Conservation (phyloP, 2,888 invertebrate genomes). For the Proisotoma minuta region DNA sequence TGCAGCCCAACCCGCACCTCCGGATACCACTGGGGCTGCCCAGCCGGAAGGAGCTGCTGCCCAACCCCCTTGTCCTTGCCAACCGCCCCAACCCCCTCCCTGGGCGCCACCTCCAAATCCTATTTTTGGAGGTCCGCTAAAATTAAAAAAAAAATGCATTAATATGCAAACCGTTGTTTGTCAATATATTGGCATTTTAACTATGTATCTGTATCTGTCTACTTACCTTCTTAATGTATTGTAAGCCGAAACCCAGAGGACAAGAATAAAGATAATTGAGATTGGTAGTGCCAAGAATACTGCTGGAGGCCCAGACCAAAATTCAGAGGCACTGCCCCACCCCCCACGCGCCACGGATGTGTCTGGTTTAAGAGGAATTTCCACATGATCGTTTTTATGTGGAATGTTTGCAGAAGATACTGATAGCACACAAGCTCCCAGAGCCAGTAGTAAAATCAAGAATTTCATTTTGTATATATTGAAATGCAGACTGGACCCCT, state of each 20-base stretch:
- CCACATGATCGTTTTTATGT: neutral
- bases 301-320: conserved; percentile 28
- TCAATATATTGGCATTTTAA: too few species aligned
- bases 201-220: too few species aligned
- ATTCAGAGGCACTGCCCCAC: conserved; percentile 15
- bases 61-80: conserved; percentile 22
- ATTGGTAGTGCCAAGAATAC: conserved; percentile 34
- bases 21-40: conserved; percentile 20
- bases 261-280: conserved; percentile 25
- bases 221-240: conserved; percentile 32
- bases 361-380: neutral
- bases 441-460: neutral
- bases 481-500: neutral
- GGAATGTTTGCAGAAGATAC: conserved; percentile 16
- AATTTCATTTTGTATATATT: conserved; percentile 10
- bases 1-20: conserved; percentile 15
- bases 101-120: conserved; percentile 31
- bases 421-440: conserved; percentile 19
- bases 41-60: conserved; percentile 19
- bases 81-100: conserved; percentile 26
- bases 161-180: too few species aligned
- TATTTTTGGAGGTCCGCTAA: conserved; percentile 29
- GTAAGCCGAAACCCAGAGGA: conserved; percentile 36
- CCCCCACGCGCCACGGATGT: conserved; percentile 5
- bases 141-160: too few species aligned